These are phyloP conservation scores for Arctopsyche grandis DNA, from an alignment of 1,140 invertebrate species.

Conservation along the genomic window DNA sequence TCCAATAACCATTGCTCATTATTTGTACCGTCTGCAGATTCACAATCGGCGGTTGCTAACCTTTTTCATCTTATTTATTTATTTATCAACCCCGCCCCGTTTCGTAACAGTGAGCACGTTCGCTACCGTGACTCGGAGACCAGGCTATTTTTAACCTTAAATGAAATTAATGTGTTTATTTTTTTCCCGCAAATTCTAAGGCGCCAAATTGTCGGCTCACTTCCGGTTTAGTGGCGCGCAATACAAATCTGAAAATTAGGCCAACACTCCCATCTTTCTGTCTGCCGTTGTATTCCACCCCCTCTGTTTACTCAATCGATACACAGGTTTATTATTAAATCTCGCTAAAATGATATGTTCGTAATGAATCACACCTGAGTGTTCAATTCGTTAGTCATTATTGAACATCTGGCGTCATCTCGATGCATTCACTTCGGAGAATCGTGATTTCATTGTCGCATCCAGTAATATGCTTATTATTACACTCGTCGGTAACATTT, in stretches of 20 bases:
- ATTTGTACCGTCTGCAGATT: too few species aligned
- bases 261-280: too few species aligned
- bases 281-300: too few species aligned
- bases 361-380: not conserved
- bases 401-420: not conserved
- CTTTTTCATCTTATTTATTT: not conserved
- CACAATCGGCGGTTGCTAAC: too few species aligned
- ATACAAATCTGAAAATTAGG: too few species aligned
- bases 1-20: too few species aligned
- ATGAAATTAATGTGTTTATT: not conserved
- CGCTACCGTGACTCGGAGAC: not conserved
- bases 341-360: too few species aligned
- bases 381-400: not conserved
- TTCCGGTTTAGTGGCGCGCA: too few species aligned
- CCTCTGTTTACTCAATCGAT: too few species aligned
- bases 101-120: not conserved
- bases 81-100: constrained; percentile 3
- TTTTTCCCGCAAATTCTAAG: too few species aligned
- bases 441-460: not conserved
- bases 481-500: not conserved
- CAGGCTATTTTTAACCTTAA: not conserved
- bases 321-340: too few species aligned
- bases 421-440: not conserved
- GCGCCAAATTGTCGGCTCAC: too few species aligned
- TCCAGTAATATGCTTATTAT: not conserved